These are phyloP conservation scores for Mustela nigripes DNA, from an alignment of 2,113 vertebrate genomes.

Conservation along the genomic window DNA sequence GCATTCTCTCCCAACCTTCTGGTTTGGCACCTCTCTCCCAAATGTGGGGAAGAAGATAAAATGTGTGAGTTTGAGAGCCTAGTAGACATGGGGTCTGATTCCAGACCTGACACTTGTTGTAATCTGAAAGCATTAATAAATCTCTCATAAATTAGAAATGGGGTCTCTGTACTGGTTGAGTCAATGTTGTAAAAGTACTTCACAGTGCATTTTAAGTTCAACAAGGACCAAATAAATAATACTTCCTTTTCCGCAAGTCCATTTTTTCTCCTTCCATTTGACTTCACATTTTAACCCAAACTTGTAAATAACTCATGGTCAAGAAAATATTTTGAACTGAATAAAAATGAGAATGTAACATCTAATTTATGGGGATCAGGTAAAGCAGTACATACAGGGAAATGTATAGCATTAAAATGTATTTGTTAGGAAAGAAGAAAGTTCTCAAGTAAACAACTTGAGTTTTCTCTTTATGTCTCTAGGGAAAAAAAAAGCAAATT, in stretches of 20 bases:
- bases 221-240: background rate
- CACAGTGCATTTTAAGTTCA: background rate
- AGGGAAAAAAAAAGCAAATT: background rate
- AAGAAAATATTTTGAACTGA: background rate
- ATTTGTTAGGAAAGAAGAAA: background rate
- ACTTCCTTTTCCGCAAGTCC: background rate
- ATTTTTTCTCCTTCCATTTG: background rate
- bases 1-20: background rate
- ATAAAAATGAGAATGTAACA: background rate
- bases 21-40: background rate
- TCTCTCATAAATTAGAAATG: background rate
- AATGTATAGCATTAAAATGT: background rate
- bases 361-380: background rate
- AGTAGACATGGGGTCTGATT: background rate
- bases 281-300: slow-evolving; percentile 13
- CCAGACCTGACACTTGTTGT: background rate
- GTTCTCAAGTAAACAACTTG: background rate
- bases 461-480: background rate
- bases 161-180: background rate
- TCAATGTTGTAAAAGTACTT: background rate
- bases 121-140: background rate
- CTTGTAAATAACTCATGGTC: background rate
- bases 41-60: background rate
- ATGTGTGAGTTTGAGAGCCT: background rate
- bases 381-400: background rate